phyloP scores from a whole-genome alignment of 2,888 invertebrate species.

The Oscheius myriophilus region DNA sequence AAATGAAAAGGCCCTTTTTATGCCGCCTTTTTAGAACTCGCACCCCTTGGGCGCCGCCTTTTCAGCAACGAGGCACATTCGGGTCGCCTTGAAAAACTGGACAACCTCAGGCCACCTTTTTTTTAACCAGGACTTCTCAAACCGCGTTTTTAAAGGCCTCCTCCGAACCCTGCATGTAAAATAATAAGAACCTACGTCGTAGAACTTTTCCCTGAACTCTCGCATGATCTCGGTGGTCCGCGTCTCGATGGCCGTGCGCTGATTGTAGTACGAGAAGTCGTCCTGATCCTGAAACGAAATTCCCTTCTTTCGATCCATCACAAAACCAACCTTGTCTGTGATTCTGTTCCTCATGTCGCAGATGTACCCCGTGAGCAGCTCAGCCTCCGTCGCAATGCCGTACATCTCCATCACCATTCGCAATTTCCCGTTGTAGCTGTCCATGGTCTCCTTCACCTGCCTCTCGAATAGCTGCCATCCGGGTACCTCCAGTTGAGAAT shows the following conservation, averaged over 20 bases:
- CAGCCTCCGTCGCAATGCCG: conserved; percentile 55
- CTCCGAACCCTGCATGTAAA: no score
- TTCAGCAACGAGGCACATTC: no score
- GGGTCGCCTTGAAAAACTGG: no score
- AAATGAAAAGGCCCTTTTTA: no score
- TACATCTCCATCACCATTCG: conserved; percentile 49
- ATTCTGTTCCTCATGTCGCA: conserved; percentile 44
- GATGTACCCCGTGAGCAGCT: conserved; percentile 55
- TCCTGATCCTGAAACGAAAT: conserved; percentile 56
- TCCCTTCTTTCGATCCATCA: background rate
- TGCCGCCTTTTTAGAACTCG: no score
- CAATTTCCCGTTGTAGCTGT: conserved; percentile 47
- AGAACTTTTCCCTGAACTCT: conserved; percentile 41
- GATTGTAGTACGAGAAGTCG: conserved; percentile 66
- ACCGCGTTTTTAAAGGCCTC: no score
- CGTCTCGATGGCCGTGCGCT: conserved; percentile 63
- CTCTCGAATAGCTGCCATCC: conserved; percentile 38
- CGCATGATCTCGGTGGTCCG: conserved; percentile 47
- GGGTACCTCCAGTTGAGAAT: background rate
- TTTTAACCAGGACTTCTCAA: no score
- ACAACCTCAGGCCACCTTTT: no score
- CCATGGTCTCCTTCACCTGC: conserved; percentile 32
- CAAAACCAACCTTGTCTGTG: conserved; percentile 37
- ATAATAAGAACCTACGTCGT: conserved; percentile 36
- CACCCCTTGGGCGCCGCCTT: no score